A percentile compares a stretch with the other conserved stretches of the same genome.
phyloP scores from a whole-genome alignment of 2,797 vertebrate genomes.

The Rousettus madagascariensis region DNA sequence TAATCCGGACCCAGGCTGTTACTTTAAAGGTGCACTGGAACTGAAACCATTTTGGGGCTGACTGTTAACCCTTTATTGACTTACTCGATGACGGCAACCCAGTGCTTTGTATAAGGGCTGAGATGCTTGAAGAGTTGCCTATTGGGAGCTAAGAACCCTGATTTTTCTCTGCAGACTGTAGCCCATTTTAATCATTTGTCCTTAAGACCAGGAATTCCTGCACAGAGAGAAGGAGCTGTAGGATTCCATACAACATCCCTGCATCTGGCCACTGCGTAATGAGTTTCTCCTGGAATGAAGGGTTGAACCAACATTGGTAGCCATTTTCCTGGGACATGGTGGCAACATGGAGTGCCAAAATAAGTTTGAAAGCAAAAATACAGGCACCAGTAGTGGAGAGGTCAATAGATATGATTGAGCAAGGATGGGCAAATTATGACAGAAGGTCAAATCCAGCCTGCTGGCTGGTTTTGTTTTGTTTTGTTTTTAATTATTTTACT shows the following conservation, averaged over 20 bases:
- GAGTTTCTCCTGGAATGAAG: neutral
- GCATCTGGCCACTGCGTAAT: neutral
- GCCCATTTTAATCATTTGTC: neutral
- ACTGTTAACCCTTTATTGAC: slow-evolving; percentile 37
- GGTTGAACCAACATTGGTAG: neutral
- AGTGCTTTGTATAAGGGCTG: neutral
- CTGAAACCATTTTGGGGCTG: neutral
- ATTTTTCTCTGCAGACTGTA: neutral
- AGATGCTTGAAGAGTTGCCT: neutral
- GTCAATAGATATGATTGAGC: neutral
- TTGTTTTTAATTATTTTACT: neutral
- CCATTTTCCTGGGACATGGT: neutral
- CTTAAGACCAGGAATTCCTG: neutral
- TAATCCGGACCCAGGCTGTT: slow-evolving; percentile 46
- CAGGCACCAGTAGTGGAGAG: neutral
- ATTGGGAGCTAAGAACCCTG: neutral
- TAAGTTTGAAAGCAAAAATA: neutral
- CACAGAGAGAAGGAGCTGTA: neutral
- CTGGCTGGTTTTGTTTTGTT: neutral
- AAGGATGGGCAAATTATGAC: neutral
- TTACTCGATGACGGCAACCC: neutral
- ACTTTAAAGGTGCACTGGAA: slow-evolving; percentile 23
- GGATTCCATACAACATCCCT: neutral
- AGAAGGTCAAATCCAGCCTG: neutral
- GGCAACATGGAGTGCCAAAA: neutral